phyloP scores from a whole-genome alignment of 2,888 invertebrate species.

The Tillus elongatus region DNA sequence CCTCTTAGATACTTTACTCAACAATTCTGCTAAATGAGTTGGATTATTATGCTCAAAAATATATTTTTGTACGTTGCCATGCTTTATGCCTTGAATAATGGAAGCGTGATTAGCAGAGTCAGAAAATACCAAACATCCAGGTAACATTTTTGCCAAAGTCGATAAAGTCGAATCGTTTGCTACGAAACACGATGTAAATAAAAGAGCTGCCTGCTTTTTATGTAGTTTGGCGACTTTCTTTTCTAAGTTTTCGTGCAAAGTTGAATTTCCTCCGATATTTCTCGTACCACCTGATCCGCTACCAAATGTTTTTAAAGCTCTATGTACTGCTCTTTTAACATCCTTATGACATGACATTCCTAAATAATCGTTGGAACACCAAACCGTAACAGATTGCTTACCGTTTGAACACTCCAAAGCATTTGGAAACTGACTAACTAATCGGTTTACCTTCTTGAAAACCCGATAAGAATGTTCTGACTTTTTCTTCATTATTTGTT shows the following conservation, averaged over 20 bases:
- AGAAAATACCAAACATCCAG: constrained; percentile 79
- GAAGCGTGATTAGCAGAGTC: constrained; percentile 84
- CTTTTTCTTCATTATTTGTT: constrained; percentile 79
- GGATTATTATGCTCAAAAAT: constrained; percentile 87
- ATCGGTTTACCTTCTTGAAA: constrained; percentile 79
- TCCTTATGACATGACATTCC: constrained; percentile 81
- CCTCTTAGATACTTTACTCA: constrained; percentile 56
- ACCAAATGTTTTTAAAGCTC: constrained; percentile 68
- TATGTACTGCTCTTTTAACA: constrained; percentile 64
- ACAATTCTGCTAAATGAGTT: constrained; percentile 60
- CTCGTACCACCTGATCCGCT: constrained; percentile 88
- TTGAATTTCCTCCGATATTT: constrained; percentile 87
- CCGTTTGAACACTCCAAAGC: constrained; percentile 69
- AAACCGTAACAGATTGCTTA: constrained; percentile 75
- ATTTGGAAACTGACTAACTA: constrained; percentile 69
- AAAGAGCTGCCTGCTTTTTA: constrained; percentile 73
- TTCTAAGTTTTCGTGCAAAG: constrained; percentile 77
- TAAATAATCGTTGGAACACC: constrained; percentile 93
- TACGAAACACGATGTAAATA: constrained; percentile 89
- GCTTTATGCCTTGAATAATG: constrained; percentile 65
- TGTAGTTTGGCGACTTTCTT: constrained; percentile 70
- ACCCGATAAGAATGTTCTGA: constrained; percentile 82
- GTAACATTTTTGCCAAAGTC: constrained; percentile 72
- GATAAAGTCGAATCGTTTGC: constrained; percentile 88
- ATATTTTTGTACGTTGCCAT: constrained; percentile 77